phyloP scores from a whole-genome alignment of 2,888 invertebrate species.

The Euclidia mi region DNA sequence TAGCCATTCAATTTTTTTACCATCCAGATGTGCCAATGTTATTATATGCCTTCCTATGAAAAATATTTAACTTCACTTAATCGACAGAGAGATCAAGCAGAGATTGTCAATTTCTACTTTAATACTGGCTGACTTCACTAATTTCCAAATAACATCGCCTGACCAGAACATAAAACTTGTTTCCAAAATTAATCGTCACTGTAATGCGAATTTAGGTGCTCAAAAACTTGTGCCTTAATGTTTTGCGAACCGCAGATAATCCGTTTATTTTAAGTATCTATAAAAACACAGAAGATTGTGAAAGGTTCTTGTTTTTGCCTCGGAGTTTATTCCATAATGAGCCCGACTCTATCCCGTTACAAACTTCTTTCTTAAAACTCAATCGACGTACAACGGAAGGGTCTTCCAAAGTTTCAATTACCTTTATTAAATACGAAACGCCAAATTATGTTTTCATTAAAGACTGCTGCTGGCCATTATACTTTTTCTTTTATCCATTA shows the following conservation, averaged over 20 bases:
- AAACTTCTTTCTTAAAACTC: background rate
- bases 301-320: constrained; percentile 21
- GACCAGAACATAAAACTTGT: no score
- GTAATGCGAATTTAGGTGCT: no score
- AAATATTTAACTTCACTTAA: no score
- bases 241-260: constrained; percentile 19
- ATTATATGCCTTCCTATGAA: no score
- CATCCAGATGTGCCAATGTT: no score
- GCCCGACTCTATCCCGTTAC: constrained; percentile 1
- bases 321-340: constrained; percentile 22
- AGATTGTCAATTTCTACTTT: no score
- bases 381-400: background rate
- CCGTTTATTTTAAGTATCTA: constrained; percentile 6
- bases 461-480: background rate
- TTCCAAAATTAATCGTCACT: no score
- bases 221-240: constrained; percentile 10
- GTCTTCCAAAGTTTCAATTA: background rate
- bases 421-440: background rate
- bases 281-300: constrained; percentile 14
- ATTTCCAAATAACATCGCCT: no score
- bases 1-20: no score
- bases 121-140: no score
- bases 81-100: no score
- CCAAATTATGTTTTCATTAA: background rate
- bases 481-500: background rate